Base-by-base conservation (phyloP, 1,140 invertebrate genomes). In the Papilio helenus region DNA sequence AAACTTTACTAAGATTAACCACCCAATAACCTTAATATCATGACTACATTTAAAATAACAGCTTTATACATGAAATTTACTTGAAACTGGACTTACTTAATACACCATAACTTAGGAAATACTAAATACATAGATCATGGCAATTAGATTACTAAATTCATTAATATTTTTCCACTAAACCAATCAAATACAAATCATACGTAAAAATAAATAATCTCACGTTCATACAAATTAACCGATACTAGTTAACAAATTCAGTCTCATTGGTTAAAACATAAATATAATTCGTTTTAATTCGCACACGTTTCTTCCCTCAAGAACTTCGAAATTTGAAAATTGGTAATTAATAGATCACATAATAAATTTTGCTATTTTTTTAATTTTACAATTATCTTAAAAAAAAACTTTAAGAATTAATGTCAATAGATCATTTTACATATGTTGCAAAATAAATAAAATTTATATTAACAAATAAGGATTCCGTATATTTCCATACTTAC, bases 221-320 rank as follows among this genome's bases (percentile, higher is more conserved):
- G 84, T 88, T 65, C 76, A 65, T 77, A 77, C 76, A 77, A 82
- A 88, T 85, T 87, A 89, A 91, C 87, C 85, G 81, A 89, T 88
- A 88, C 83, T 88, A 88, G 85, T 89, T 92, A 92, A 92, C 88
- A 92, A 93, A 93, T 92, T 93, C 92, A 94, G 92, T 94, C 92
- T 94, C 90, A 93, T 94, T 89, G 85, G 88, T 89, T 83, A 89
- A 88, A 92, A 92, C 89, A 91, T 72, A 86, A 88, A 83, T 84
- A 76, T 86, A 87, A 87, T 86, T 88, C 83, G 88, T 85, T 84
- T 81, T 83, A 80, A 79, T 79, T 80, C 79, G 80, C 65, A 79
- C 81, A 81, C 82, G 81, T 81, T 84, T 88, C 91, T 88, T 92
- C 89, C 88, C 88, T 93, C 87, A 92, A 92, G 61, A 88, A 90